Evolutionary conservation across 1,140 invertebrate genomes (phyloP).

Genomic region (Polyergus mexicanus): DNA sequence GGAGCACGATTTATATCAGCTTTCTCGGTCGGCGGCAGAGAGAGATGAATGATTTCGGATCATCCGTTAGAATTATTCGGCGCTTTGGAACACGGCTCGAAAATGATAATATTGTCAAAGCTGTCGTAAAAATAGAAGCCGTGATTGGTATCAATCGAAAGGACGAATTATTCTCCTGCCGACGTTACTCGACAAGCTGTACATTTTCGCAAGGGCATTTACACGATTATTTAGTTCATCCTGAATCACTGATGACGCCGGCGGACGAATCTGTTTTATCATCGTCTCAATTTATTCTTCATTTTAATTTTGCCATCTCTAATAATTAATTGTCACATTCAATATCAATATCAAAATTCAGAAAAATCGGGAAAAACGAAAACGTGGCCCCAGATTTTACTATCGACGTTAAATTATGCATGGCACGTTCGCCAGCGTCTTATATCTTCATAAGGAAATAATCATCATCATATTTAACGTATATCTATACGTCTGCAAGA

Average conservation of each 20-base stretch:
- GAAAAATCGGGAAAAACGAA: not conserved
- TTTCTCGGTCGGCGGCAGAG: conserved; percentile 60
- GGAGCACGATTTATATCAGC: conserved; percentile 17
- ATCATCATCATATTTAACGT: conserved; percentile 69
- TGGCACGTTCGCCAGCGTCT: conserved; percentile 75
- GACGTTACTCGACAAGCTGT: conserved; percentile 60
- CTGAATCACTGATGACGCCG: conserved; percentile 56
- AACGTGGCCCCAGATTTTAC: conserved; percentile 24
- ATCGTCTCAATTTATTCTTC: not conserved
- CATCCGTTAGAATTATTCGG: conserved; percentile 5
- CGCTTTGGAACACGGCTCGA: not conserved
- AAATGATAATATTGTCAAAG: not conserved
- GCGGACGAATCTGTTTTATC: conserved; percentile 41
- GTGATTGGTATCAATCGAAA: not conserved
- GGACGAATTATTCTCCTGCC: conserved; percentile 43
- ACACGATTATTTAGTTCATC: conserved; percentile 54
- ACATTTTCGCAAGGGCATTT: conserved; percentile 69
- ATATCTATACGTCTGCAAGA: conserved; percentile 82
- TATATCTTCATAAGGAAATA: conserved; percentile 67
- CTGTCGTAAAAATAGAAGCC: not conserved
- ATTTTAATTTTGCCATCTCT: not conserved
- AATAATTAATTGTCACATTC: not conserved
- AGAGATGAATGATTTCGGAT: conserved; percentile 19
- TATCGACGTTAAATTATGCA: conserved; percentile 74
- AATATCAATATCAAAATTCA: not conserved